phyloP scores from a whole-genome alignment of 1,140 invertebrate species.

The Diabrotica undecimpunctata region DNA sequence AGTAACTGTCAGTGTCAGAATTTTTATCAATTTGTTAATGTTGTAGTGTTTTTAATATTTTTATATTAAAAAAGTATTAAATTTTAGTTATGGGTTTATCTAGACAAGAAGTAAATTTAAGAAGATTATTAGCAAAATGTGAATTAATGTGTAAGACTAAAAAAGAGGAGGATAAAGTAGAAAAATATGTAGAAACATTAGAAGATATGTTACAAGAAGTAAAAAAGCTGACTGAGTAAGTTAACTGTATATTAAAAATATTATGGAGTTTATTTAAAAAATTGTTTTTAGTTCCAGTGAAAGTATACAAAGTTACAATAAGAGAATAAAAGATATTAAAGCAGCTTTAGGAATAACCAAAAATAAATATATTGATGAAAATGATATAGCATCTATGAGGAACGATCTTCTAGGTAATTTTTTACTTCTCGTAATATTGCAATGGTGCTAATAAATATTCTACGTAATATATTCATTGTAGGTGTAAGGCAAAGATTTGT shows the following conservation, averaged over 20 bases:
- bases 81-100: conserved; percentile 42
- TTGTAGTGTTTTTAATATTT: too few species aligned
- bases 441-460: conserved; percentile 4
- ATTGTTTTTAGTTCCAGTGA: conserved; percentile 30
- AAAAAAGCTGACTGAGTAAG: conserved; percentile 59
- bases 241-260: conserved; percentile 5
- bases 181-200: conserved; percentile 67
- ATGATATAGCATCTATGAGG: conserved; percentile 30
- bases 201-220: conserved; percentile 66
- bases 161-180: conserved; percentile 63
- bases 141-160: conserved; percentile 69
- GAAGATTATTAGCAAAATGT: conserved; percentile 63
- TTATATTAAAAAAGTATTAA: too few species aligned
- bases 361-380: conserved; percentile 32
- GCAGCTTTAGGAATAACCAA: conserved; percentile 27
- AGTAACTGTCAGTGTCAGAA: too few species aligned
- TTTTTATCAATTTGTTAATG: too few species aligned
- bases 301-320: conserved; percentile 31
- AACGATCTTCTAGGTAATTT: conserved; percentile 34
- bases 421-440: too few species aligned
- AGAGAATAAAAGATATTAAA: conserved; percentile 32
- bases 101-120: conserved; percentile 69
- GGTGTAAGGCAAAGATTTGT: conserved; percentile 35
- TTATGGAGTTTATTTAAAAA: background rate
- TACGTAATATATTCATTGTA: conserved; percentile 13